phyloP scores from a whole-genome alignment of 1,140 invertebrate genomes.

The Sarcophaga peregrina region DNA sequence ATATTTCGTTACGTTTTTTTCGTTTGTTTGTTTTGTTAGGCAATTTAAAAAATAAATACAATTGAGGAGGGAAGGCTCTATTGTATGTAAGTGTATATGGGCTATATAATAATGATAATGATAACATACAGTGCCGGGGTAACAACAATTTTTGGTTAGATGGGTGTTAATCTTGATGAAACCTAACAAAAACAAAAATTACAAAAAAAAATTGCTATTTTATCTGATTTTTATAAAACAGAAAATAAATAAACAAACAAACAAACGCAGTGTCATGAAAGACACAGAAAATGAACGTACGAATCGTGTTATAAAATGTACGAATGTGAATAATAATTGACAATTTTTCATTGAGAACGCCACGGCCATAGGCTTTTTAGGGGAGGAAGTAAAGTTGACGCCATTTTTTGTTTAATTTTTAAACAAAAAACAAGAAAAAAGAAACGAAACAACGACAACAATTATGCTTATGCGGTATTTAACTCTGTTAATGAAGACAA shows the following conservation, averaged over 20 bases:
- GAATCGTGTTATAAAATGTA: conserved; percentile 8
- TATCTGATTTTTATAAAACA: conserved; percentile 24
- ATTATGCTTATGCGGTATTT: conserved; percentile 36
- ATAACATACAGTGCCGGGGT: neutral
- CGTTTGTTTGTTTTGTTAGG: neutral
- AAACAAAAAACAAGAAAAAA: no score
- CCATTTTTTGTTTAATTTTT: no score
- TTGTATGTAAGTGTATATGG: no score
- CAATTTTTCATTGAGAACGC: no score
- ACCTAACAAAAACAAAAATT: neutral
- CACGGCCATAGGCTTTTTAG: no score
- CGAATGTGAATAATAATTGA: neutral
- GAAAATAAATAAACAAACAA: neutral
- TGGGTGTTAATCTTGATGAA: conserved; percentile 35
- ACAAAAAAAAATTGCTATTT: neutral
- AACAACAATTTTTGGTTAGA: conserved; percentile 1
- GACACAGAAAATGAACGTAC: neutral
- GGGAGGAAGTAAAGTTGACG: no score
- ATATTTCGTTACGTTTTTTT: conserved; percentile 8
- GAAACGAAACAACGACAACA: neutral
- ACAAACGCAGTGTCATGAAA: no score
- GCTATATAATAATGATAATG: no score
- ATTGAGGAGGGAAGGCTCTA: no score
- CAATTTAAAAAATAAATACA: neutral
- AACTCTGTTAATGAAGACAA: conserved; percentile 33